Percentiles rank a stretch among this genome's conserved stretches.
These are phyloP conservation scores for Carassius auratus DNA, from an alignment of 2,113 vertebrate species.

Conservation along the genomic window DNA sequence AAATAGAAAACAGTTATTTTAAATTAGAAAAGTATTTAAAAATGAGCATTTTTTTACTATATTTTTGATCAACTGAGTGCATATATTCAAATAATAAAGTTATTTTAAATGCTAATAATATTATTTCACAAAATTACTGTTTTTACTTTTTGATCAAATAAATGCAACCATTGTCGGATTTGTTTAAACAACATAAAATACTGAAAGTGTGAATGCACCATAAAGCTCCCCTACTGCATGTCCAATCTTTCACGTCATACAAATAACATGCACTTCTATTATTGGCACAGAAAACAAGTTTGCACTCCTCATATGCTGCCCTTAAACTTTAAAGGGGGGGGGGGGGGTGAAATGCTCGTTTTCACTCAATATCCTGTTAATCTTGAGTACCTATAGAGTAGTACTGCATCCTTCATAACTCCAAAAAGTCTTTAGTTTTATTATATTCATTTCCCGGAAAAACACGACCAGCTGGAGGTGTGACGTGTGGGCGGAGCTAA, in stretches of 20 bases:
- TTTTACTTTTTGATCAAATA: not conserved
- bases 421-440: too few relatives aligned
- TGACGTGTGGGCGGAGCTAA: too few relatives aligned
- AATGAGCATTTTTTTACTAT: not conserved
- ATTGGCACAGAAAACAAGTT: not conserved
- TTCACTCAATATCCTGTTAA: too few relatives aligned
- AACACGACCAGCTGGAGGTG: too few relatives aligned
- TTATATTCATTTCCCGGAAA: too few relatives aligned
- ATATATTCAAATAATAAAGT: not conserved
- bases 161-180: not conserved
- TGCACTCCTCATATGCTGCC: too few relatives aligned
- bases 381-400: too few relatives aligned
- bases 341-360: too few relatives aligned
- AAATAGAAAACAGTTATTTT: not conserved
- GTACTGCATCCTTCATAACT: too few relatives aligned
- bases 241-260: not conserved
- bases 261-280: not conserved
- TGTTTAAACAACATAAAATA: not conserved
- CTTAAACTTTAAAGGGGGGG: too few relatives aligned
- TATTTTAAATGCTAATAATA: not conserved
- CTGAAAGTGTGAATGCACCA: not conserved
- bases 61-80: not conserved
- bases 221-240: not conserved
- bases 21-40: not conserved
- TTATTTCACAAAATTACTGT: not conserved